Percentiles rank a stretch among this genome's conserved stretches.
Conservation (phyloP, 2,797 vertebrate species). For the Clarias pachynema region DNA sequence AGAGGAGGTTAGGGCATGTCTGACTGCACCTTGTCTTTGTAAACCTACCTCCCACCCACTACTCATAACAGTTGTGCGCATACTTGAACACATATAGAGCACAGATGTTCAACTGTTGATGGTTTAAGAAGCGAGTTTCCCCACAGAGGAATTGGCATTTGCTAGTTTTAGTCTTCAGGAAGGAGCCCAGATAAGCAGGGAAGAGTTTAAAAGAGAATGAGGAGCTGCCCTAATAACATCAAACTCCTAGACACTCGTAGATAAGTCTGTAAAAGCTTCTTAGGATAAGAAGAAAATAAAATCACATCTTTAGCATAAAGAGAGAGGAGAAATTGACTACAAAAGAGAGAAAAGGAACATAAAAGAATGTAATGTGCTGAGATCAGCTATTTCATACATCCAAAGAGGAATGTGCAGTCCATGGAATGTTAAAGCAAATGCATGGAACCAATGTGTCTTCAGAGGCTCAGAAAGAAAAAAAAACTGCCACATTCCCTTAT, state of each 20-base stretch:
- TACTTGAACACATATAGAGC: conserved; percentile 53
- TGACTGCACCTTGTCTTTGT: conserved; percentile 29
- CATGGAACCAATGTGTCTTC: conserved; percentile 23
- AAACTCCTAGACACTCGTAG: background rate
- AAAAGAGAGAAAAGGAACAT: background rate
- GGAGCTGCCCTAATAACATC: background rate
- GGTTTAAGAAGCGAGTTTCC: background rate
- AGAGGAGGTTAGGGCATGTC: conserved; percentile 36
- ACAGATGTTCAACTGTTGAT: conserved; percentile 46
- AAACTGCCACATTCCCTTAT: background rate
- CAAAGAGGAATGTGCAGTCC: conserved; percentile 34
- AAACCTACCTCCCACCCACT: conserved; percentile 41
- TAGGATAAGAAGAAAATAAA: conserved; percentile 16
- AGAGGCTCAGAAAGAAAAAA: background rate
- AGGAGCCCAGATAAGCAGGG: background rate
- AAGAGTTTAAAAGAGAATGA: background rate
- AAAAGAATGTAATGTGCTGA: conserved; percentile 14
- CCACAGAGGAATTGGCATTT: conserved; percentile 10
- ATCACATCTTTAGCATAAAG: conserved; percentile 21
- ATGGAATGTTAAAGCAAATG: conserved; percentile 37
- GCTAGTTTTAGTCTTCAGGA: conserved; percentile 13
- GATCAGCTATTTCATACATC: conserved; percentile 37
- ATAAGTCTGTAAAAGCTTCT: conserved; percentile 11
- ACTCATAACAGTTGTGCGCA: conserved; percentile 42
- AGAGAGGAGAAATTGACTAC: conserved; percentile 17